A percentile compares a stretch with the other conserved stretches of the same genome.
phyloP scores from a whole-genome alignment of 2,888 invertebrate genomes.

The Morpho deidamia region DNA sequence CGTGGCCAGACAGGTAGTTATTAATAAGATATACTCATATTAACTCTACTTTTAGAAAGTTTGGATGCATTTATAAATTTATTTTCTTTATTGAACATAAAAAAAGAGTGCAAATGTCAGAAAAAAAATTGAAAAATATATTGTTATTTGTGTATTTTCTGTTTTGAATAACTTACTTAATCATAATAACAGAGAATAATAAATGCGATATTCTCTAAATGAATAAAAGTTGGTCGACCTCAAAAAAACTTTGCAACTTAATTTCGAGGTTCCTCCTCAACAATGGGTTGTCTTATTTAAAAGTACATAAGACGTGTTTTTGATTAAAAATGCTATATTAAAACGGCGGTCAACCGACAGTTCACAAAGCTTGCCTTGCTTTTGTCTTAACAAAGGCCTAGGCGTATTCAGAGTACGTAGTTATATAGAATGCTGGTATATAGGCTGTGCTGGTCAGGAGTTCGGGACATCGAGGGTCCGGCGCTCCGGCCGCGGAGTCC shows the following conservation, averaged over 20 bases:
- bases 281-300: constrained; percentile 15
- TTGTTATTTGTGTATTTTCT: too few relatives aligned
- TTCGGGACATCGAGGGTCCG: constrained; percentile 39
- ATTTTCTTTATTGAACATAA: too few relatives aligned
- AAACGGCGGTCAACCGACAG: constrained; percentile 28
- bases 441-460: constrained; percentile 23
- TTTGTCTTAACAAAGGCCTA: constrained; percentile 29
- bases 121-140: too few relatives aligned
- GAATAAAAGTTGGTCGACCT: too few relatives aligned
- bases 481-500: constrained; percentile 48
- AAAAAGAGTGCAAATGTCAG: too few relatives aligned
- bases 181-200: too few relatives aligned
- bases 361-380: constrained; percentile 26
- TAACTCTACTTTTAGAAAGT: too few relatives aligned
- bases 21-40: too few relatives aligned
- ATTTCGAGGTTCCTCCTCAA: constrained; percentile 7
- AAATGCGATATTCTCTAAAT: too few relatives aligned
- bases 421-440: constrained; percentile 13
- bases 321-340: constrained; percentile 27
- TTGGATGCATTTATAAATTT: too few relatives aligned
- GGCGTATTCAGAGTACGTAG: constrained; percentile 20
- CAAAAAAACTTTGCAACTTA: not conserved
- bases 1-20: too few relatives aligned
- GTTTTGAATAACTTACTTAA: too few relatives aligned
- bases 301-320: constrained; percentile 20